phyloP scores from a whole-genome alignment of 2,113 vertebrate species.

The Sceloporus tristichus region DNA sequence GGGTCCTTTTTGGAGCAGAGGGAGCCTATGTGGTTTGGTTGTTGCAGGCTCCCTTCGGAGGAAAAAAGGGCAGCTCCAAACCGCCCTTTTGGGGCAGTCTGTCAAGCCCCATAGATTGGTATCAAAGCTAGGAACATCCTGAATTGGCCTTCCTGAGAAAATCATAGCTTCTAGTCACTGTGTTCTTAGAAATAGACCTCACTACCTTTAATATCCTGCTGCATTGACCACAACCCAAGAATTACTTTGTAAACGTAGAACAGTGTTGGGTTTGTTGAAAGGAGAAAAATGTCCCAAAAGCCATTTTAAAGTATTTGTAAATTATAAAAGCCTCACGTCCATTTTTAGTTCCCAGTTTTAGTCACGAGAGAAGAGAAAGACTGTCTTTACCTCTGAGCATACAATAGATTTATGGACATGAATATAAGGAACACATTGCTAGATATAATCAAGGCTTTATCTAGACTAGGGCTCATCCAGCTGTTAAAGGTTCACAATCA shows the following conservation, averaged over 20 bases:
- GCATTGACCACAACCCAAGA: conserved; percentile 4
- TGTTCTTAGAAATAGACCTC: not conserved
- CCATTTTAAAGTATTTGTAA: not conserved
- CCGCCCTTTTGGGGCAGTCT: too few relatives aligned
- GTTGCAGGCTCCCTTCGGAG: too few relatives aligned
- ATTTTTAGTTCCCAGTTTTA: not conserved
- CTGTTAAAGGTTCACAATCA: not conserved
- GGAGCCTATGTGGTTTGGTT: too few relatives aligned
- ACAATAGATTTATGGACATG: not conserved
- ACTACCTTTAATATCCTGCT: not conserved
- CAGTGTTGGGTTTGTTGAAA: not conserved
- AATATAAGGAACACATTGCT: not conserved
- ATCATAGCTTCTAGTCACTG: not conserved
- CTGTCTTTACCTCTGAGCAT: not conserved
- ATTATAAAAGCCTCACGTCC: not conserved
- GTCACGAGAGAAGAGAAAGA: not conserved
- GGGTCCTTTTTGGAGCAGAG: too few relatives aligned
- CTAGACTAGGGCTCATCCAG: too few relatives aligned
- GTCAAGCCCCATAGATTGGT: too few relatives aligned
- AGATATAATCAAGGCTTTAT: not conserved
- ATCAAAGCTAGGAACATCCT: not conserved
- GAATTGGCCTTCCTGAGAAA: not conserved
- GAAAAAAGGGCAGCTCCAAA: too few relatives aligned
- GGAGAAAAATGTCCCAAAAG: not conserved
- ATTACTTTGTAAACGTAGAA: conserved; percentile 9